These are phyloP conservation scores for Lydus trimaculatus DNA, from an alignment of 2,888 invertebrate species.

Conservation along the genomic window DNA sequence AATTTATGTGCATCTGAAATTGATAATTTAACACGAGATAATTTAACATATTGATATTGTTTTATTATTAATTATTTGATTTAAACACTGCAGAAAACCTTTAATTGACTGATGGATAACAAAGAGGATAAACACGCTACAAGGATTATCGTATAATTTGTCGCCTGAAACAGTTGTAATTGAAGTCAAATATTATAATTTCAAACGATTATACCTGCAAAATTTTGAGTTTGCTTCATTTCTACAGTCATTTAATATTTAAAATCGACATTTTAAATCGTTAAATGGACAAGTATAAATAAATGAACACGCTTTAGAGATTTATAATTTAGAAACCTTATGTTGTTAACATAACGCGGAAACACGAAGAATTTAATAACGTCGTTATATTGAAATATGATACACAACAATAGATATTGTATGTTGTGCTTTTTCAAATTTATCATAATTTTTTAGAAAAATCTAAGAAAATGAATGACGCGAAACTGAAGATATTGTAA, in stretches of 20 bases:
- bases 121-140: not conserved
- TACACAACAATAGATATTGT: not conserved
- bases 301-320: not conserved
- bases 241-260: too few relatives aligned
- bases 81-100: not conserved
- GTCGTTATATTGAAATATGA: constrained; percentile 1
- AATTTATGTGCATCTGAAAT: constrained; percentile 54
- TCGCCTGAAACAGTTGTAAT: not conserved
- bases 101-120: not conserved
- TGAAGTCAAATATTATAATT: not conserved
- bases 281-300: not conserved
- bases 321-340: not conserved
- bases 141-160: not conserved
- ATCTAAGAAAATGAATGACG: not conserved
- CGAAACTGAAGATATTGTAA: not conserved
- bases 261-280: too few relatives aligned
- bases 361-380: constrained; percentile 4
- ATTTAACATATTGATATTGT: not conserved
- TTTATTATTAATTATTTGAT: not conserved
- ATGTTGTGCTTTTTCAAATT: not conserved
- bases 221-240: too few relatives aligned
- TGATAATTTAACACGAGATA: not conserved
- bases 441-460: not conserved
- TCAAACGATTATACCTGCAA: too few relatives aligned
- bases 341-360: not conserved